phyloP scores from a whole-genome alignment of 2,888 invertebrate species.

The Morinoia aosen region DNA sequence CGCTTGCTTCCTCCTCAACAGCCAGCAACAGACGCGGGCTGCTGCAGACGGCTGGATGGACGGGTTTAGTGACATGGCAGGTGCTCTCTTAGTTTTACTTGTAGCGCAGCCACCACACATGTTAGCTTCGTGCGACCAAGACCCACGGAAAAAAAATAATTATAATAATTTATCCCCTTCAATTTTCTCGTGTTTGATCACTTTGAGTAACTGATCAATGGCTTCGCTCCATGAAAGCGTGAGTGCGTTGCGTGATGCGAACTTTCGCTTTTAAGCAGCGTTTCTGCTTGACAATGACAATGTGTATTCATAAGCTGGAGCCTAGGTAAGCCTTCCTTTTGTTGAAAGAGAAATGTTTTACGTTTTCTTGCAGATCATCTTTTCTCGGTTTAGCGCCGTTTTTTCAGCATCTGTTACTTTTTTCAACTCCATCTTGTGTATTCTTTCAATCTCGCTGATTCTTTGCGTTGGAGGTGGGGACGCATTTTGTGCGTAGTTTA shows the following conservation, averaged over 20 bases:
- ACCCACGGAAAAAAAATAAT: not conserved
- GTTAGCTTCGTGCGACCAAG: not conserved
- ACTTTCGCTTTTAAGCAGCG: not conserved
- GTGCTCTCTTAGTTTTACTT: not conserved
- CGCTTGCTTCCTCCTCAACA: not conserved
- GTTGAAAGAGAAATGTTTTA: no score
- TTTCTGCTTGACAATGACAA: not conserved
- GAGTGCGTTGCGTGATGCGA: not conserved
- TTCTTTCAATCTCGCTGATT: no score
- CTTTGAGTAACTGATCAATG: not conserved
- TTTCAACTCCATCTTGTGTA: no score
- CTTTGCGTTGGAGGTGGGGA: no score
- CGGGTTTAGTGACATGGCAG: not conserved
- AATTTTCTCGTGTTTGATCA: not conserved
- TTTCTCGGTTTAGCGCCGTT: no score
- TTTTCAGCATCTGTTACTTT: no score
- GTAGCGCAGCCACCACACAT: no score
- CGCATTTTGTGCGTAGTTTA: no score
- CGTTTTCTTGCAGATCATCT: no score
- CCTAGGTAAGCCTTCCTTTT: no score
- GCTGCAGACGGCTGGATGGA: not conserved
- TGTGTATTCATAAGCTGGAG: not conserved
- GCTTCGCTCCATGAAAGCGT: not conserved
- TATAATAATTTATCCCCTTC: not conserved
- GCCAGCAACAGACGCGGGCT: not conserved